Evolutionary conservation across 2,113 vertebrate genomes (phyloP).

Genomic region (Eidolon helvum): DNA sequence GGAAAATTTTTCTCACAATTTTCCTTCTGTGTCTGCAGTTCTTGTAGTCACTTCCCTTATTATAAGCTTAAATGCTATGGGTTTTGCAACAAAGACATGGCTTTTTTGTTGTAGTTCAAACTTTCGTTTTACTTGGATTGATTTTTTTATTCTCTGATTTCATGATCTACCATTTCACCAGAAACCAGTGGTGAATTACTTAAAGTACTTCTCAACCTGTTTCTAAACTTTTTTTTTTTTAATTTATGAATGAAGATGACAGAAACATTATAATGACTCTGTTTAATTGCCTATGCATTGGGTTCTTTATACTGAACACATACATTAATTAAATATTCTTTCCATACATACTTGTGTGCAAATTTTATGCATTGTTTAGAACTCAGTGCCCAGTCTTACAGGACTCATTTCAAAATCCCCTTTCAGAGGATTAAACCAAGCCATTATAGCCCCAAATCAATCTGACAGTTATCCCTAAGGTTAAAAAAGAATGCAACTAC

Average conservation of each 20-base stretch:
- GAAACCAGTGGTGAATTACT: background rate
- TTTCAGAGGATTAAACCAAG: constrained; percentile 38
- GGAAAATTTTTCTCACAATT: constrained; percentile 24
- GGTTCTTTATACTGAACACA: background rate
- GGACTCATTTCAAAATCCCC: background rate
- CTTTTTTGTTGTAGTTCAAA: background rate
- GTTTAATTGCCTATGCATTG: background rate
- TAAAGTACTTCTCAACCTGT: background rate
- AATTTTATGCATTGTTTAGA: background rate
- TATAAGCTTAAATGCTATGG: background rate
- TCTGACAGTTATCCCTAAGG: background rate
- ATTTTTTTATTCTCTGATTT: constrained; percentile 23
- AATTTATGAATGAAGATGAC: background rate
- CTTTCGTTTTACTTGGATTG: background rate
- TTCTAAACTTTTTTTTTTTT: background rate
- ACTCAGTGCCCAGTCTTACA: background rate
- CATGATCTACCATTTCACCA: background rate
- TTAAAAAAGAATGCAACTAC: background rate
- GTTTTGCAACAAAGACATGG: background rate
- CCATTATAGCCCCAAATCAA: background rate
- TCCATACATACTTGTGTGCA: background rate
- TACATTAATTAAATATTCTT: background rate
- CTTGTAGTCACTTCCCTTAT: background rate
- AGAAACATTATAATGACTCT: background rate
- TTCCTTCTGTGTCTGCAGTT: background rate